Evolutionary conservation across 2,113 vertebrate species (phyloP), one percentile per base, ranked within the genome.

Genomic region (Vidua macroura): DNA sequence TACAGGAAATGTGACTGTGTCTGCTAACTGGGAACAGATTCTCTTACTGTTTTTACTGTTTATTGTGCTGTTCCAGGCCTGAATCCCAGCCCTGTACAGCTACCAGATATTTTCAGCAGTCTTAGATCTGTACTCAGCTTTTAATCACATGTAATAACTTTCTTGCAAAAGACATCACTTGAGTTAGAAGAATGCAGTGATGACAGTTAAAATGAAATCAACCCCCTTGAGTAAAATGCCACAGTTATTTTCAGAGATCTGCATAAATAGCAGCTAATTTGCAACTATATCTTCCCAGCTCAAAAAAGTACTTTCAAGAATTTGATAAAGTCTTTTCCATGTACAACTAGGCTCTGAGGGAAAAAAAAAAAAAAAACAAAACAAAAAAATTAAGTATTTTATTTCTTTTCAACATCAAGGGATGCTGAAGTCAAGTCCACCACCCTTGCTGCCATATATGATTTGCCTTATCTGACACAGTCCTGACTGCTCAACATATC

Each of bases 121-220:
- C 60, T 43, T 59, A 81, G 49, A 91, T 53, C n/a, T 80, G 75
- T 46, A 91, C 0, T 0, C 58, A 83, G 58, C 46, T 87, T 81
- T 69, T 94, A 93, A 96, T 88, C 44, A 68, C 67, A 88, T 68
- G 41, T 69, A 95, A 90, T 86, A 90, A 70, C 63, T 93, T 90
- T 79, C 72, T 64, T 77, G 78, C 51, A 93, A 66, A 94, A 94
- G 70, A 88, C 39, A 90, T 69, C 63, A 58, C 25, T 90, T 58
- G 59, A 93, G 39, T 88, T 66, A 90, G 79, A 90, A 94, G 78
- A 77, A 88, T 67, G 79, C 51, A 93, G 94, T 30, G 85, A 93
- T 93, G 90, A 96, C 92, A 92, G 94, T 59, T 96, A 80, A 80
- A 90, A 63, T 9, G 5, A 81, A 91, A 70, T 51, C 86, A 96